These are phyloP conservation scores for Bucco capensis DNA, from an alignment of 2,113 vertebrate genomes.

Conservation along the genomic window DNA sequence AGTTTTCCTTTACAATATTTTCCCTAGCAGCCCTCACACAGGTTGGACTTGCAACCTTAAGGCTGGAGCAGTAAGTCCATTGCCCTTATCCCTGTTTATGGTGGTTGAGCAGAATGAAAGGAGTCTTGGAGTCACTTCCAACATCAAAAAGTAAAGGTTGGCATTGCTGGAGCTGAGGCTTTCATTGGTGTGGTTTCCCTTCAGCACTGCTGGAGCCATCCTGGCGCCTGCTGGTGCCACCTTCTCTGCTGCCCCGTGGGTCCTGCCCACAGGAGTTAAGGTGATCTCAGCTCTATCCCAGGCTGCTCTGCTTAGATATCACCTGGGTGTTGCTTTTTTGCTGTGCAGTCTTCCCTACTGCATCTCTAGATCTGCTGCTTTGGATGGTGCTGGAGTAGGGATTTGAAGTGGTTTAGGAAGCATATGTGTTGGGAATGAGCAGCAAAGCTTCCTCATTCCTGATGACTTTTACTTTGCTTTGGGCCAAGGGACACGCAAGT, in stretches of 20 bases:
- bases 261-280: not conserved
- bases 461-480: not conserved
- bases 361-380: not conserved
- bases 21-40: not conserved
- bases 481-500: not conserved
- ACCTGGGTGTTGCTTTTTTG: not conserved
- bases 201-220: not conserved
- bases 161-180: not conserved
- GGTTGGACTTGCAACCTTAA: not conserved
- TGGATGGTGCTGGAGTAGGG: not conserved
- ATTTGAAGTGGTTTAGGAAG: not conserved
- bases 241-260: not conserved
- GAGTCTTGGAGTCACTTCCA: not conserved
- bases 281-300: not conserved
- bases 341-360: accelerated
- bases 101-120: not conserved
- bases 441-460: not conserved
- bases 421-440: not conserved
- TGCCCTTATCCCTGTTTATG: not conserved
- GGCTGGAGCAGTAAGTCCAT: not conserved
- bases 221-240: not conserved
- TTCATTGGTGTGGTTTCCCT: not conserved
- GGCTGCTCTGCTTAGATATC: not conserved
- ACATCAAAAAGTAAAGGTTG: not conserved
- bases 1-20: constrained; percentile 44